A percentile compares a stretch with the other conserved stretches of the same genome.
Evolutionary conservation across 2,113 vertebrate species (phyloP).

Genomic region (Callipepla squamata): DNA sequence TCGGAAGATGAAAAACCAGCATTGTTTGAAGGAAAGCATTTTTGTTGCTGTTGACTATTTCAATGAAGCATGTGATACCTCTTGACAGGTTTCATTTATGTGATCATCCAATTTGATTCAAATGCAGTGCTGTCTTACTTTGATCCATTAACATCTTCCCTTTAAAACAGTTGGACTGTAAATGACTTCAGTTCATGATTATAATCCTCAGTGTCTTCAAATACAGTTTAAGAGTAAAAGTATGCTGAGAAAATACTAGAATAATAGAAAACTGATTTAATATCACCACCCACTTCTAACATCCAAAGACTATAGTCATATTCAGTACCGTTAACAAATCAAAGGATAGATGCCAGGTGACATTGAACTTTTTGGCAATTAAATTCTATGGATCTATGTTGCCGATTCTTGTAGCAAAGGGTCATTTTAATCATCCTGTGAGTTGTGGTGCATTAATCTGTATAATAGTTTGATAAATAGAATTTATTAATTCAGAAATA

Average conservation of each 20-base stretch:
- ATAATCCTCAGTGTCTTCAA: slow-evolving; percentile 7
- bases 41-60: not conserved
- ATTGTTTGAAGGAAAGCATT: slow-evolving; percentile 6
- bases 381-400: slow-evolving; percentile 64
- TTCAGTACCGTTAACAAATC: slow-evolving; percentile 60
- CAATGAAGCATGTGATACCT: not conserved
- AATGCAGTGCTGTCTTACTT: not conserved
- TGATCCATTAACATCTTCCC: slow-evolving; percentile 15
- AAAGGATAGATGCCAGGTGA: slow-evolving; percentile 63
- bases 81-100: not conserved
- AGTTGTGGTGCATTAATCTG: slow-evolving; percentile 79
- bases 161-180: not conserved
- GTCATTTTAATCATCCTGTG: slow-evolving; percentile 81
- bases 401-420: slow-evolving; percentile 73
- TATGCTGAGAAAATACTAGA: slow-evolving; percentile 32
- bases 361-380: slow-evolving; percentile 76
- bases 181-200: not conserved
- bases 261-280: slow-evolving; percentile 35
- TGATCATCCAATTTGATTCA: slow-evolving; percentile 19
- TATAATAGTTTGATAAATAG: slow-evolving; percentile 81
- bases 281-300: slow-evolving; percentile 48
- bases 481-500: slow-evolving; percentile 79
- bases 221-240: slow-evolving; percentile 18
- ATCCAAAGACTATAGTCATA: slow-evolving; percentile 29
- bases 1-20: slow-evolving; percentile 6